Conservation (phyloP, 2,113 vertebrate genomes). For the Acanthisitta chloris region DNA sequence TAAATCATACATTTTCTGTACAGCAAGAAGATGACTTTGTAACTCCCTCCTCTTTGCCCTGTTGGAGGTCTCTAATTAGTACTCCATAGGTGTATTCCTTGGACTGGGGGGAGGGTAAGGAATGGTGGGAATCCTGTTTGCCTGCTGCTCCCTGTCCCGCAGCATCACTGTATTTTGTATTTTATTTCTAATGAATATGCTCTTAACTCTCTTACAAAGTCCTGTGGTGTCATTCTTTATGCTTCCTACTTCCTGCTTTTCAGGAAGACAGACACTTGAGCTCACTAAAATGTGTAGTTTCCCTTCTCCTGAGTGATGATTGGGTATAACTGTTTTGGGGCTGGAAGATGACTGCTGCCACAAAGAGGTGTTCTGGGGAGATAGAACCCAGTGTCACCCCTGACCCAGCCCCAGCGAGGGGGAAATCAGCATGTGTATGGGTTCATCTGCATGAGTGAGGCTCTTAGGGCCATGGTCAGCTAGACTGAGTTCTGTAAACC, state of each 20-base stretch:
- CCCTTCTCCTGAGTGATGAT: neutral
- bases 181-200: slow-evolving; percentile 57
- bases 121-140: neutral
- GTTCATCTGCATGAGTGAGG: neutral
- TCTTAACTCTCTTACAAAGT: slow-evolving; percentile 24
- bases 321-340: neutral
- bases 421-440: neutral
- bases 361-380: neutral
- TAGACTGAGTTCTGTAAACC: neutral
- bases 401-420: neutral
- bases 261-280: neutral
- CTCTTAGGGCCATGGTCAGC: neutral
- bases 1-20: slow-evolving; percentile 58
- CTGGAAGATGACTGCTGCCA: neutral
- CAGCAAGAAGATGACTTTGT: slow-evolving; percentile 43
- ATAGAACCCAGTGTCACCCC: neutral
- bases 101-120: neutral
- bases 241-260: neutral
- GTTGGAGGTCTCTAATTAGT: slow-evolving; percentile 20
- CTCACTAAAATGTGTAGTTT: neutral
- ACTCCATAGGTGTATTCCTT: slow-evolving; percentile 12
- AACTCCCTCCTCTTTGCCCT: neutral
- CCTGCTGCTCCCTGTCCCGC: neutral
- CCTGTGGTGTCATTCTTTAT: neutral
- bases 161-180: slow-evolving; percentile 44